These are phyloP conservation scores for Piprites chloris DNA, from an alignment of 2,113 vertebrate genomes.

Conservation along the genomic window DNA sequence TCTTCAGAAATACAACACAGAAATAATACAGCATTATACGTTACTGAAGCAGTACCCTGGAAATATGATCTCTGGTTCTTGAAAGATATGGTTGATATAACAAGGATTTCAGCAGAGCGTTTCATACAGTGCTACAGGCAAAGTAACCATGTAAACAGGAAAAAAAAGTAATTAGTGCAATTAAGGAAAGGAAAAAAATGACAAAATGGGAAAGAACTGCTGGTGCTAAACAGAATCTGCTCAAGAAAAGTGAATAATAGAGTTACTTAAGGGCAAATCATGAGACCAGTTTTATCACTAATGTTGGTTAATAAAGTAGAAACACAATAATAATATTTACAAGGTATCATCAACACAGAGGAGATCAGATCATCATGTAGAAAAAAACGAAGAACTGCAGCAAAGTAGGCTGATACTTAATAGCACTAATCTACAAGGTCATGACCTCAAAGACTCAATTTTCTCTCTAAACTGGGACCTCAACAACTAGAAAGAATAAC, in stretches of 20 bases:
- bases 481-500: background rate
- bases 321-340: background rate
- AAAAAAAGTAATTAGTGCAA: background rate
- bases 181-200: background rate
- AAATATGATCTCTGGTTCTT: background rate
- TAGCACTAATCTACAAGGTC: background rate
- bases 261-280: background rate
- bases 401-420: background rate
- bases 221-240: background rate
- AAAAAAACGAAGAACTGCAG: background rate
- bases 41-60: background rate
- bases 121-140: background rate
- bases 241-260: background rate
- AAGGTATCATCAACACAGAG: background rate
- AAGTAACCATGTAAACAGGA: background rate
- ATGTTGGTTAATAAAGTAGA: background rate
- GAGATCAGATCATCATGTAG: background rate
- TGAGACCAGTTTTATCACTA: background rate
- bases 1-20: background rate
- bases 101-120: background rate
- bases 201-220: background rate
- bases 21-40: background rate
- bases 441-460: background rate
- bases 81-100: background rate
- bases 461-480: background rate